A percentile compares a stretch with the other conserved stretches of the same genome.
Evolutionary conservation across 30 jellyfish, hydroid and myxozoan genomes (phyloP).

Genomic region (Hydractinia echinata): DNA sequence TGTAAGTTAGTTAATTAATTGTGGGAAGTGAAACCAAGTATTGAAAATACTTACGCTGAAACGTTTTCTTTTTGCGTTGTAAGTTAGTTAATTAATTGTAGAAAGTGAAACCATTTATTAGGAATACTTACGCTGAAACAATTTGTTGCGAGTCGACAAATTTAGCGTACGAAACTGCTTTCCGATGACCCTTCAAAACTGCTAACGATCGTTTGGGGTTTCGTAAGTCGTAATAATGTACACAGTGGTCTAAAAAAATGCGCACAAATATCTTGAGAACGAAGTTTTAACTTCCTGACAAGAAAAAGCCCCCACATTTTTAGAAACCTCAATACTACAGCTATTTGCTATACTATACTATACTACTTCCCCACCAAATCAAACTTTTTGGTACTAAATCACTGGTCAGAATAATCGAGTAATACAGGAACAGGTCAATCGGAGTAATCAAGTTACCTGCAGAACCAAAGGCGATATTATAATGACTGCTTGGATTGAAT

Average conservation of each 20-base stretch:
- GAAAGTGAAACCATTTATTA: too few species aligned
- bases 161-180: constrained; percentile 91
- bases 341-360: too few species aligned
- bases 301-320: background rate
- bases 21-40: too few species aligned
- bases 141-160: constrained; percentile 68
- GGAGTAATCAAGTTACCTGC: constrained; percentile 53
- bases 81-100: too few species aligned
- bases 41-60: too few species aligned
- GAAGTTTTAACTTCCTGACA: background rate
- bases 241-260: constrained; percentile 70
- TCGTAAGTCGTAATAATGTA: constrained; percentile 87
- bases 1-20: too few species aligned
- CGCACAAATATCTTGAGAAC: background rate
- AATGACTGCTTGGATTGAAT: constrained; percentile 84
- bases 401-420: too few species aligned
- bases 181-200: constrained; percentile 90
- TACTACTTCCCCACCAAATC: too few species aligned
- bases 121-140: constrained; percentile 90
- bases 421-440: too few species aligned
- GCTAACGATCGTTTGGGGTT: constrained; percentile 72
- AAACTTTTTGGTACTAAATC: too few species aligned
- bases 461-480: constrained; percentile 89
- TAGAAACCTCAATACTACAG: too few species aligned
- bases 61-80: too few species aligned